Evolutionary conservation across 1,140 invertebrate genomes (phyloP), one percentile per base, ranked within the genome.

Genomic region (Tetramorium alpestre): DNA sequence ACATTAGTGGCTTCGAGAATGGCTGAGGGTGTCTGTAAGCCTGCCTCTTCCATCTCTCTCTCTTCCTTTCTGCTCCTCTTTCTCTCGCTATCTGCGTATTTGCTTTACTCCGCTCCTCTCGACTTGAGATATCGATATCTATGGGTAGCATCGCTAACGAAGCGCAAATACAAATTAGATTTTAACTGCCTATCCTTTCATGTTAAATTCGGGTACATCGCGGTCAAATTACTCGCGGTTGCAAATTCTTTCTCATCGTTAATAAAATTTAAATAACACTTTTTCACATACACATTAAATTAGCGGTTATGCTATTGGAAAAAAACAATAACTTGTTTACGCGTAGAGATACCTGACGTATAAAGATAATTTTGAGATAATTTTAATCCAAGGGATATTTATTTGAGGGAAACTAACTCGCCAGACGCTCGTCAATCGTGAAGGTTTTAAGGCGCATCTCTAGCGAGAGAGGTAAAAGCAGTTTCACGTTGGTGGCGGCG

Each of bases 1-100:
- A 93, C 92, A 94, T 95, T 94, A 94, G 93, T 86, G 86, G 77
- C 72, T 81, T 87, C 88, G 87, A 87, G 89, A 90, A 88, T 91
- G 78, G 89, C 87, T 81, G 67, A 88, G 87, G 87, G 90, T 88
- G 86, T 92, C 88, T 77, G 77, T 86, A 80, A 92, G 87, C 87
- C 75, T 86, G 85, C 75, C 86, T 62, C 60, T 81, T 65, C 70
- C 67, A 58, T 78, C 72, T 51, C 47, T 58, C 77, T 62, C 81
- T 7, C 58, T 33, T 54, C 10, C 33, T n/a, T 13, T n/a, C 18
- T 18, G 25, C 70, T 64, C 54, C 51, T 69, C 67, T 69, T 51
- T 72, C 49, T 60, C 13, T 56, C 54, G 38, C n/a, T 13, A 47
- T 51, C n/a, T n/a, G 0, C 38, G 11, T 54, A 73, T 87, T 44